Evolutionary conservation across 1,140 invertebrate species (phyloP), one percentile per base, ranked within the genome.

Genomic region (Periplaneta americana): DNA sequence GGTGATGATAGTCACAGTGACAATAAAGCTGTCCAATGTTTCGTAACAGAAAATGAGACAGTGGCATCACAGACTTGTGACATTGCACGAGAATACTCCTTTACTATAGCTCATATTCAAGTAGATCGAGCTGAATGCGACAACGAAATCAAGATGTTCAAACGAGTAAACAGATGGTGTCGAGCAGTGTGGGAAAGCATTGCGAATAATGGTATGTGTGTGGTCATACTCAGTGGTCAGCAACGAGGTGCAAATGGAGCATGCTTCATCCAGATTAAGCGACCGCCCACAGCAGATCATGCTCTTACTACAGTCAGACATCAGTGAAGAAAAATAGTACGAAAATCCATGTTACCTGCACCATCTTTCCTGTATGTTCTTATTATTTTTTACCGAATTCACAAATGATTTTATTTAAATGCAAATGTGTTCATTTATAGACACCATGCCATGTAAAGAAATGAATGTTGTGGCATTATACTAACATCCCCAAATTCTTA

Each of bases 141-240:
- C 28, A n/a, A 66, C n/a, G 86, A 87, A 32, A 89, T 90, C 74
- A 11, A 6, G 22, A 90, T 88, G 10, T 88, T 90, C 35, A 84
- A 82, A 28, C 89, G 85, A 74, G 84, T 94, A 48, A 91, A 95
- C 85, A 90, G 89, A 78, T 93, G 92, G 91, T 88, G 94, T 22
- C 84, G 90, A 35, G 90, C 90, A 79, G 84, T 94, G 80, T 93
- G 92, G 91, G 86, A 91, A 37, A 87, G 87, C 82, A 87, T 91
- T 15, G 89, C 89, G 0, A 84, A 88, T 35, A 89, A 91, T 82
- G 89, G 91, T 31, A 85, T 93, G 36, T 85, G 90, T 66, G 88
- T 91, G 75, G 90, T 93, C 4, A 84, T 93, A 79, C 91, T 93
- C 84, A 87, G 90, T 78, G 92, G 92, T 76, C 88, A 89, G 82